Percentiles rank a stretch among this genome's conserved stretches.
phyloP scores from a whole-genome alignment of 2,113 vertebrate genomes.

The Lamprotornis superbus region DNA sequence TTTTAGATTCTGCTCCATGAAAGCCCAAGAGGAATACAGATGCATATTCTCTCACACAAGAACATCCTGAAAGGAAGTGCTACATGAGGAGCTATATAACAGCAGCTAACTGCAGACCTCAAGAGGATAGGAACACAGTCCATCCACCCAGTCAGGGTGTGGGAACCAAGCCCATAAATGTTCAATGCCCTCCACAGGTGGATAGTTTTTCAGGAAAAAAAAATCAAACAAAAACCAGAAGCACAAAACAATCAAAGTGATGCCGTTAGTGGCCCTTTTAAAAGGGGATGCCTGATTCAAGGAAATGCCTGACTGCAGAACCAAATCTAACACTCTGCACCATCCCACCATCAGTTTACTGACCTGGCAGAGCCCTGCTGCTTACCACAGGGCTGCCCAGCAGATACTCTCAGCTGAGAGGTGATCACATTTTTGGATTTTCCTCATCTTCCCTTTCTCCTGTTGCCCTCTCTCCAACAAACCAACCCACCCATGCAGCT shows the following conservation, averaged over 20 bases:
- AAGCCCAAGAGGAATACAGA: neutral
- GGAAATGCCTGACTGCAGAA: neutral
- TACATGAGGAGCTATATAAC: neutral
- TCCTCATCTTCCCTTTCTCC: neutral
- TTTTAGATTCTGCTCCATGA: neutral
- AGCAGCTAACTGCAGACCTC: neutral
- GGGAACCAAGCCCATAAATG: neutral
- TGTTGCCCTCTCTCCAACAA: neutral
- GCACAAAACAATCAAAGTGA: neutral
- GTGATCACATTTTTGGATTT: neutral
- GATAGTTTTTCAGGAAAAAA: neutral
- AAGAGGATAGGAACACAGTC: neutral
- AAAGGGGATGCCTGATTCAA: neutral
- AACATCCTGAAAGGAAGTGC: neutral
- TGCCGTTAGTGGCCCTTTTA: neutral
- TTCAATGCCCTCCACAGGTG: rapidly evolving
- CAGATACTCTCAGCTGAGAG: neutral
- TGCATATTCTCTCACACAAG: neutral
- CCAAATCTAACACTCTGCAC: neutral
- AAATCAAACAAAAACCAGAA: neutral
- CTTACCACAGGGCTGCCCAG: neutral
- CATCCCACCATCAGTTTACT: neutral
- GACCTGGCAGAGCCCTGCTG: neutral
- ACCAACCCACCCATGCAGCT: neutral
- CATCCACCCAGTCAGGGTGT: neutral